Base-by-base conservation (phyloP, 1,140 invertebrate species). In the Tetramorium alpestre region DNA sequence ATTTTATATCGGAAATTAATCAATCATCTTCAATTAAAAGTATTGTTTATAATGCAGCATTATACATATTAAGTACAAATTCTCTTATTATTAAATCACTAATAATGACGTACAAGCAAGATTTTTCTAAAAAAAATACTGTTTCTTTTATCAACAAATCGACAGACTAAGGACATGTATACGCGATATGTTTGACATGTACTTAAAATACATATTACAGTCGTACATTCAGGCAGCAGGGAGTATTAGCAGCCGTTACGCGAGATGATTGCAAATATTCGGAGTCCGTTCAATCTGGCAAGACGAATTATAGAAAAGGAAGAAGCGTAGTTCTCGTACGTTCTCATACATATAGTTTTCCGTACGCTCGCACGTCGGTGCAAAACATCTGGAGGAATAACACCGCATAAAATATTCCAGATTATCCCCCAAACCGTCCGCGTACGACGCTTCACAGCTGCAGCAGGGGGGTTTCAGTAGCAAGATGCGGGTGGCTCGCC, bases 351-450 rank as follows among this genome's bases (percentile, higher is more conserved):
- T n/a, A 47, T 3, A 28, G n/a, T 75, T 73, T 84, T 49, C 54
- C 5, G 33, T 33, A 4, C 54, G 18, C 38, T 65, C 6, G 41
- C 41, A 49, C 65, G 8, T 60, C 49, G 18, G 44, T 41, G 69
- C 80, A 77, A 81, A 80, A 84, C 89, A 86, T 88, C 60, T 69
- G 89, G 58, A 81, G 28, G 58, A 82, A 87, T 54, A 49, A 38
- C 67, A 56, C 77, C 51, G 38, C 56, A 72, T 76, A 75, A 81
- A 47, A 73, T 72, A 85, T 86, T 86, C 72, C 64, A 25, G n/a
- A 72, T 75, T 62, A 91, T 73, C 47, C 65, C 85, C 72, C 73
- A 62, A 80, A 82, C 22, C 28, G 60, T 62, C 38, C n/a, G 16
- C 54, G 47, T 86, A 62, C 77, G 64, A 60, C 11, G 47, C 49